Base-by-base conservation (phyloP, 2,113 vertebrate genomes). In the Percina caprodes region DNA sequence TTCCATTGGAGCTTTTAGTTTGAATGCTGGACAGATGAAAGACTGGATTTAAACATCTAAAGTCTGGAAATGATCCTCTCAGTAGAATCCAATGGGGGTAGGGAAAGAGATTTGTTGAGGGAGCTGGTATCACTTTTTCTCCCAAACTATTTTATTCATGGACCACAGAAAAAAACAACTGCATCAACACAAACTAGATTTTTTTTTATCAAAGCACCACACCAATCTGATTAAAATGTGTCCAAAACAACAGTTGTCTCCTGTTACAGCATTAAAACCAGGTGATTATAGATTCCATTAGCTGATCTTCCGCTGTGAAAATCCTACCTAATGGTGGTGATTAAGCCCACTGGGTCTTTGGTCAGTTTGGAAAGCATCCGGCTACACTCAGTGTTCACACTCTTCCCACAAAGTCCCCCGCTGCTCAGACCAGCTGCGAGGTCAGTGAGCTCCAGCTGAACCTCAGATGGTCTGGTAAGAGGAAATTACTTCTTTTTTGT, bases 401-500 rank as follows among this genome's bases (percentile, higher is more conserved):
- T 84, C 69, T 74, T 60, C 67, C 60, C 55, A 56, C 24, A 23
- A 75, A 71, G 60, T 84, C 67, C 52, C 69, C 74, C 10, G 54
- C 61, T 83, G 82, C 82, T 90, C 70, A 16, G 62, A 73, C 74
- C 87, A 87, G 80, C 82, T 89, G 88, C 14, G 78, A 89, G 87
- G 82, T 90, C 74, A 84, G 59, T 62, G 68, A 73, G 66, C 83
- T 87, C 74, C 69, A 70, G 73, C 63, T 87, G 87, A 90, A 72
- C 70, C 82, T 81, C 80, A 51, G 69, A 87, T 86, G 82, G 73
- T 74, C 75, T 76, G 66, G 48, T 33, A 51, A 76, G 48, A 90
- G 82, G 79, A 87, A 89, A 90, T 88, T 77, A 75, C 88, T 76
- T 77, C 76, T 78, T 76, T 75, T 74, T 89, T 85, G 67, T 35